A percentile compares a stretch with the other conserved stretches of the same genome.
Evolutionary conservation across 2,888 invertebrate species (phyloP).

Genomic region (Tethea ocularis): DNA sequence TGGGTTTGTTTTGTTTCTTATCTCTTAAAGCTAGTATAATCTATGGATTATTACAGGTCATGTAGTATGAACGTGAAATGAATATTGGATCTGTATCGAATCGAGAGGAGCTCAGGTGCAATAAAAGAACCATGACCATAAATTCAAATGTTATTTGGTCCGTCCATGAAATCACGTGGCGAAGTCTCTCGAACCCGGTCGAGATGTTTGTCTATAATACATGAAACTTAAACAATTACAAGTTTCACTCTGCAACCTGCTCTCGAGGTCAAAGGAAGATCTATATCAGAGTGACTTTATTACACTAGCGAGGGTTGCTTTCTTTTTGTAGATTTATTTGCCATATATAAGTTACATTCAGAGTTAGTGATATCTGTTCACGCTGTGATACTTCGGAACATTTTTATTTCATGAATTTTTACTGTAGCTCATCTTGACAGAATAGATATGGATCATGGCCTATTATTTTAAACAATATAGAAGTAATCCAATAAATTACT

Average conservation of each 20-base stretch:
- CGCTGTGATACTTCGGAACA: background rate
- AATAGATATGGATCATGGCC: no score
- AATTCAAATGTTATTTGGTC: background rate
- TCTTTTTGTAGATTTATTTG: conserved; percentile 1
- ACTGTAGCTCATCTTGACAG: no score
- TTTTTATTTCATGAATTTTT: background rate
- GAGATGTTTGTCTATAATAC: background rate
- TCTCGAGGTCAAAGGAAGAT: conserved; percentile 7
- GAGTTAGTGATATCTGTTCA: background rate
- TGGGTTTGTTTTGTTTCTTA: no score
- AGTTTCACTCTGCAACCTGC: background rate
- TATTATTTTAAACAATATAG: no score
- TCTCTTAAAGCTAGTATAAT: no score
- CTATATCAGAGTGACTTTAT: background rate
- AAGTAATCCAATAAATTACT: no score
- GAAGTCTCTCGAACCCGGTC: background rate
- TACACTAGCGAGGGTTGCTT: background rate
- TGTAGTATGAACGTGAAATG: no score
- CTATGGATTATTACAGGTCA: no score
- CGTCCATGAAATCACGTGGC: background rate
- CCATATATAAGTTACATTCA: background rate
- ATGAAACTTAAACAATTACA: conserved; percentile 6
- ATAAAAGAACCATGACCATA: background rate
- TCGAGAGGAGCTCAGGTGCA: background rate
- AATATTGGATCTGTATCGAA: no score